Conservation (phyloP, 2,113 vertebrate genomes). For the Embiotoca jacksoni region DNA sequence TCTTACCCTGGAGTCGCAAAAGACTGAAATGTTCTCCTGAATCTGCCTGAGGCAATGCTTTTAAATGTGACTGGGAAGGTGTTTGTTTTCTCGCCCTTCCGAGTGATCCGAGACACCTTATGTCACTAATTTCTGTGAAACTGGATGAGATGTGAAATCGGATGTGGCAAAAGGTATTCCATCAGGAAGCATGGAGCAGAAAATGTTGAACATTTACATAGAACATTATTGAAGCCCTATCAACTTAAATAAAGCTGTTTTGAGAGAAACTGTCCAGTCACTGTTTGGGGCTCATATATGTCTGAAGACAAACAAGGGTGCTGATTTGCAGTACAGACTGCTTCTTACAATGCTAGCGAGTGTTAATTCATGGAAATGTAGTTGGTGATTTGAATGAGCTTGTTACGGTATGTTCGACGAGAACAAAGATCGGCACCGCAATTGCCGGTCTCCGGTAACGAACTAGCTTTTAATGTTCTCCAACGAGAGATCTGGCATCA, state of each 20-base stretch:
- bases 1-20: constrained; percentile 25
- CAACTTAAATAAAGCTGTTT: no score
- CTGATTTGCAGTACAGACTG: neutral
- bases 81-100: constrained; percentile 35
- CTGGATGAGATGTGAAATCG: constrained; percentile 28
- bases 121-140: constrained; percentile 52
- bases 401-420: neutral
- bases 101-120: constrained; percentile 45
- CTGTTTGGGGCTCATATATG: neutral
- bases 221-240: neutral
- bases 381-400: neutral
- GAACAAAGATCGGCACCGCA: neutral
- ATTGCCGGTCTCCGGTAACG: neutral
- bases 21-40: neutral
- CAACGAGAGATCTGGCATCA: neutral
- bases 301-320: no score
- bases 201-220: constrained; percentile 9
- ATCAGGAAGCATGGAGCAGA: neutral
- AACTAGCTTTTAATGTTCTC: neutral
- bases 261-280: no score
- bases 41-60: constrained; percentile 36
- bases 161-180: constrained; percentile 9
- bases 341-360: neutral
- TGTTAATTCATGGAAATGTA: neutral
- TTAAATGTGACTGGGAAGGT: constrained; percentile 47